These are phyloP conservation scores for Crotalus viridis DNA, from an alignment of 2,113 vertebrate species.

Conservation along the genomic window DNA sequence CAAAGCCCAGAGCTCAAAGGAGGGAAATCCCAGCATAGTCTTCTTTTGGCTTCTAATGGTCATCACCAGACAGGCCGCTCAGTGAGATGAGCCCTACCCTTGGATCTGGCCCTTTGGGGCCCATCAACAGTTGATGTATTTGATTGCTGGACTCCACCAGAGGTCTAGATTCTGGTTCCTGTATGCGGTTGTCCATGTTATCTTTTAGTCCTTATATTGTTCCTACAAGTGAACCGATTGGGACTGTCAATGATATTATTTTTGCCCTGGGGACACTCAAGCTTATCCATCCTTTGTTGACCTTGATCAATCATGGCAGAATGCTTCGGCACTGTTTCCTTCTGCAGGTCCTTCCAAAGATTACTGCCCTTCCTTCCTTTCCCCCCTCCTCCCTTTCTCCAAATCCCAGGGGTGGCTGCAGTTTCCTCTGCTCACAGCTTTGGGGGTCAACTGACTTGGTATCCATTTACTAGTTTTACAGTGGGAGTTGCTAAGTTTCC, in stretches of 20 bases:
- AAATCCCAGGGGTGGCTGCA: not conserved
- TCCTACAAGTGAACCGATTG: not conserved
- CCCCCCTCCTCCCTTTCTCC: not conserved
- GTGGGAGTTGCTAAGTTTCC: not conserved
- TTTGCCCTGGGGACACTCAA: not conserved
- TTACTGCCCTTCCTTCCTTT: not conserved
- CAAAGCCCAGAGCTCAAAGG: not conserved
- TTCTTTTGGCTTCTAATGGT: not conserved
- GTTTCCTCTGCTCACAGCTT: not conserved
- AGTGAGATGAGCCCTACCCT: not conserved
- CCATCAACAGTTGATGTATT: not conserved
- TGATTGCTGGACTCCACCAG: not conserved
- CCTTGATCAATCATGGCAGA: not conserved
- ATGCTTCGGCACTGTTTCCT: not conserved
- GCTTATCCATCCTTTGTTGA: not conserved
- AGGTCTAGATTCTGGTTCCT: not conserved
- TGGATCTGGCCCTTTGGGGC: not conserved
- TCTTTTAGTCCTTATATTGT: not conserved
- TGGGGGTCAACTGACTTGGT: not conserved
- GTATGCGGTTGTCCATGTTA: not conserved
- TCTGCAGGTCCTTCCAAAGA: not conserved
- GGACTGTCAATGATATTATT: not conserved
- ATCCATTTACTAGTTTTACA: not conserved
- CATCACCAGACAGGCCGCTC: not conserved
- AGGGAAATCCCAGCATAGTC: not conserved